Base-by-base conservation (phyloP, 1,140 invertebrate species). In the Aculops lycopersici region DNA sequence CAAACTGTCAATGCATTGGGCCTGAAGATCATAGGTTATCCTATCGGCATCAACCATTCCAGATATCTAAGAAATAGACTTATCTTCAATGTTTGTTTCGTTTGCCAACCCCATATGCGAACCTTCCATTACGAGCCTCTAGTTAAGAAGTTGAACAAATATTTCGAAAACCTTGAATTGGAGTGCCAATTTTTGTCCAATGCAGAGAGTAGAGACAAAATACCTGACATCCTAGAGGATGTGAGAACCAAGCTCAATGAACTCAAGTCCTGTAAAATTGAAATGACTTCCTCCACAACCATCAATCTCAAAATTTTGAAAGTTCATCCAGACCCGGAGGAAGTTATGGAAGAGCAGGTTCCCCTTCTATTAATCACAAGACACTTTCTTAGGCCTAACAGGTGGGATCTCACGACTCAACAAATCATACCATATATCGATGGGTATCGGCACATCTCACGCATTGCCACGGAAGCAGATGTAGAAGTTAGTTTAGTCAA, bases 71-170 rank as follows among this genome's bases (percentile, higher is more conserved):
- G 86, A 45, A 92, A 94, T 62, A 74, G 77, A 19, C 75, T 81
- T 48, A 72, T 86, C 40, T 94, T 92, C 56, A 94, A 94, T 58
- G 55, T 90, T 2, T 90, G 83, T 54, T 86, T 94, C 57, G 80
- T 90, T 0, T 90, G 79, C 54, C 74, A 84, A 50, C 69, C 71
- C 21, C 71, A 71, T 59, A 71, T 76, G 1, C 66, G 76, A 40
- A 81, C 79, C 14, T 72, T 80, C 2, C 76, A 81, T 49, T 90
- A 86, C 61, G 83, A 90, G 54, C 68, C 75, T 0, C 73, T 88
- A 36, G 74, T 90, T 0, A 81, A 77, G 49, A 88, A 90, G 54
- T 65, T 92, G 37, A 76, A 78, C 0, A 74, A 81, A 54, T 86
- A 84, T 58, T 63, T 92, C 52, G 69, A 75, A 58, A 62, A 62